These are phyloP conservation scores for Rhinella marina DNA, from an alignment of 2,797 vertebrate genomes.

Conservation along the genomic window DNA sequence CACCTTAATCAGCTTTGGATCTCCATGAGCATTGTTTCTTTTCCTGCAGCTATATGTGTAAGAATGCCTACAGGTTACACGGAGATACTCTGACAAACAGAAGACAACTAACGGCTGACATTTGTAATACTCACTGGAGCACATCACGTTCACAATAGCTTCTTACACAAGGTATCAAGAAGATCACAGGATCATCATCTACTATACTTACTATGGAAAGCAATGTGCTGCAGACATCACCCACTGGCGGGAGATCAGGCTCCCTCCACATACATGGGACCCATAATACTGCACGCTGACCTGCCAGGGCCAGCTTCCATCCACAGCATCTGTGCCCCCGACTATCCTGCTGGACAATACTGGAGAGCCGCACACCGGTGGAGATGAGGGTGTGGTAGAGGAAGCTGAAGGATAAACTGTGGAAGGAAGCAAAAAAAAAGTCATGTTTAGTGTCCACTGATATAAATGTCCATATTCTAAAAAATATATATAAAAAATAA, in stretches of 20 bases:
- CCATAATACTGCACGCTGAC: conserved; percentile 73
- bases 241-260: conserved; percentile 73
- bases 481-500: neutral
- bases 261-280: conserved; percentile 76
- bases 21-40: too few relatives aligned
- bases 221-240: conserved; percentile 79
- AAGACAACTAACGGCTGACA: too few relatives aligned
- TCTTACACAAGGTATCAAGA: too few relatives aligned
- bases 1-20: too few relatives aligned
- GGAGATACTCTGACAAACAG: too few relatives aligned
- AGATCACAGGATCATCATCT: too few relatives aligned
- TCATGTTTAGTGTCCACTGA: too few relatives aligned
- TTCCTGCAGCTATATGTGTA: too few relatives aligned
- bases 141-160: too few relatives aligned
- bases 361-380: conserved; percentile 60
- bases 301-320: conserved; percentile 73
- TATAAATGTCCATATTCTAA: too few relatives aligned
- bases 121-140: too few relatives aligned
- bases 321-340: conserved; percentile 64
- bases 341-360: conserved; percentile 66
- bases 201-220: conserved; percentile 66
- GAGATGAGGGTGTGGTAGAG: rapidly evolving
- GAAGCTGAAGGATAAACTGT: conserved; percentile 54
- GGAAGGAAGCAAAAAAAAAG: neutral
- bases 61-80: too few relatives aligned